Evolutionary conservation across 2,888 invertebrate genomes (phyloP).

Genomic region (Aspidapion aeneum): DNA sequence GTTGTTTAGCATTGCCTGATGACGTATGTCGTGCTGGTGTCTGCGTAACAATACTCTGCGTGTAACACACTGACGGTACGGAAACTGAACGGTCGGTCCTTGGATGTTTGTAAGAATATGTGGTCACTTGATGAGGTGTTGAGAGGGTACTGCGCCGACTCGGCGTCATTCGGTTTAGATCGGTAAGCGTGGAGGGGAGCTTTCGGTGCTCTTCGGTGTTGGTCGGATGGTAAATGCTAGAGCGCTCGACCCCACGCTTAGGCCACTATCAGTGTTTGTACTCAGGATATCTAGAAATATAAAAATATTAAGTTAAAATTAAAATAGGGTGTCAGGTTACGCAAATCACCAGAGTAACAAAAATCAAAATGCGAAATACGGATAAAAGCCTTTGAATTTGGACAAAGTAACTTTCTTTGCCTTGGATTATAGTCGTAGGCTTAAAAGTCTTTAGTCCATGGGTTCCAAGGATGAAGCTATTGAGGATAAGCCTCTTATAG

Average conservation of each 20-base stretch:
- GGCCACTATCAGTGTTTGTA: constrained; percentile 70
- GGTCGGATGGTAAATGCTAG: not conserved
- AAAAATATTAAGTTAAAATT: constrained; percentile 49
- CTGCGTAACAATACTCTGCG: not conserved
- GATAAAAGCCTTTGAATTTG: too few relatives aligned
- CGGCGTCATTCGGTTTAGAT: too few relatives aligned
- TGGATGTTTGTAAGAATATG: not conserved
- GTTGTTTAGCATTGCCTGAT: not conserved
- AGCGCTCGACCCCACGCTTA: constrained; percentile 25
- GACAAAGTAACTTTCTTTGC: too few relatives aligned
- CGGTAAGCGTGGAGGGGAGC: not conserved
- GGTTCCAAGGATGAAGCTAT: too few relatives aligned
- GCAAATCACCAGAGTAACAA: too few relatives aligned
- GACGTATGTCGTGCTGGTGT: not conserved
- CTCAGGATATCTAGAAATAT: constrained; percentile 55
- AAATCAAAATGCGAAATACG: too few relatives aligned
- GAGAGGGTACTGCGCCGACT: not conserved
- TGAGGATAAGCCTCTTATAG: too few relatives aligned
- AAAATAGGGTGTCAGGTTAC: too few relatives aligned
- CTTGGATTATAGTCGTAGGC: too few relatives aligned
- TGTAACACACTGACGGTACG: not conserved
- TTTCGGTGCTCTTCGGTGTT: not conserved
- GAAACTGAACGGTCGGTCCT: not conserved
- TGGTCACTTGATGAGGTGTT: not conserved
- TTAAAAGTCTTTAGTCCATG: too few relatives aligned